A percentile compares a stretch with the other conserved stretches of the same genome.
These are phyloP conservation scores for Cirrhinus mrigala DNA, from an alignment of 2,797 vertebrate species.

Conservation along the genomic window DNA sequence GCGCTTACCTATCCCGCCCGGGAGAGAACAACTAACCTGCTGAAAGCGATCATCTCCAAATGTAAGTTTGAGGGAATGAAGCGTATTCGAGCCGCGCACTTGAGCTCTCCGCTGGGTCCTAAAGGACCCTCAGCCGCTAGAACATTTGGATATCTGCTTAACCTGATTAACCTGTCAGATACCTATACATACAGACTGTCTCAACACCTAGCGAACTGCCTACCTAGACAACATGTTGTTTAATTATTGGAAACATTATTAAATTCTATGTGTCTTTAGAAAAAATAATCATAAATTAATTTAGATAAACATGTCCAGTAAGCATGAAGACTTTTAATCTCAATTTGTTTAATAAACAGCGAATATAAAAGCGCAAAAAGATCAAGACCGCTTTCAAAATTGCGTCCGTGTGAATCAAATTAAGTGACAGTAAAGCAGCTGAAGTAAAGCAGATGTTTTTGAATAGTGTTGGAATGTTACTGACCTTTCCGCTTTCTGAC, in stretches of 20 bases:
- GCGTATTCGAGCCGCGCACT: conserved; percentile 75
- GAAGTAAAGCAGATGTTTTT: not conserved
- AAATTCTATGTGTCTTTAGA: not conserved
- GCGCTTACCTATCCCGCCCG: conserved; percentile 20
- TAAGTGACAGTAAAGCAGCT: not conserved
- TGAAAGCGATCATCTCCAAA: conserved; percentile 75
- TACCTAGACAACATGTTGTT: not conserved
- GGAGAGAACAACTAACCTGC: conserved; percentile 59
- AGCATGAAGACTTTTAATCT: not conserved
- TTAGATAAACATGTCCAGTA: not conserved
- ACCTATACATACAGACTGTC: not conserved
- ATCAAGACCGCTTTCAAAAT: not conserved
- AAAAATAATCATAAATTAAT: not conserved
- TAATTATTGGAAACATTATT: not conserved
- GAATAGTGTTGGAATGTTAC: not conserved
- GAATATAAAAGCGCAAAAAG: not conserved
- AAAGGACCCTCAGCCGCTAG: conserved; percentile 63
- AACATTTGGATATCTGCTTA: conserved; percentile 5
- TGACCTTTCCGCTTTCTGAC: not conserved
- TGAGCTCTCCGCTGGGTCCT: conserved; percentile 82
- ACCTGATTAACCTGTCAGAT: conserved; percentile 10
- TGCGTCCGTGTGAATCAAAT: not conserved
- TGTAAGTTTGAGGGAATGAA: conserved; percentile 76
- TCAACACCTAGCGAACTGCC: not conserved
- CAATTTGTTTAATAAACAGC: not conserved